A percentile compares a stretch with the other conserved stretches of the same genome.
These are phyloP conservation scores for Mallotus villosus DNA, from an alignment of 2,797 vertebrate species.

Conservation along the genomic window DNA sequence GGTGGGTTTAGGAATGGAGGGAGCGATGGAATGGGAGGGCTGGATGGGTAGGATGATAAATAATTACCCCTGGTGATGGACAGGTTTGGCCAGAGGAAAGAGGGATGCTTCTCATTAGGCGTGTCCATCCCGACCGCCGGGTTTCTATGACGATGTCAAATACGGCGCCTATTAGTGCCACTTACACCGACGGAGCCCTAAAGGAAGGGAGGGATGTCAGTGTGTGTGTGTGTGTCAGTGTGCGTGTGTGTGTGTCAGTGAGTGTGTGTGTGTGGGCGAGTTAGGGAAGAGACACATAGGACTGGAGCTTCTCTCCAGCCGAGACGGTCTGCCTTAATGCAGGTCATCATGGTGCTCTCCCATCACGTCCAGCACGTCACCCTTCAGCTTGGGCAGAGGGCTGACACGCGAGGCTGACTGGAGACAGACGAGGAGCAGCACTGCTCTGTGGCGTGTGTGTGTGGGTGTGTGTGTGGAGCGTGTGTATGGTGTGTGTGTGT, in stretches of 20 bases:
- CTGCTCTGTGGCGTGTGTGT: too few species aligned
- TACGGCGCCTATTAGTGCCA: constrained; percentile 78
- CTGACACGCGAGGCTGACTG: constrained; percentile 27
- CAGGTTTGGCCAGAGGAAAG: constrained; percentile 53
- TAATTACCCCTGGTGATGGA: constrained; percentile 70
- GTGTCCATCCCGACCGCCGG: constrained; percentile 54
- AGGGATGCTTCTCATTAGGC: constrained; percentile 65
- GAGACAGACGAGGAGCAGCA: not conserved
- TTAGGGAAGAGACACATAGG: not conserved
- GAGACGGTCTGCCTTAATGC: constrained; percentile 10
- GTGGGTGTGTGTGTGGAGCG: too few species aligned
- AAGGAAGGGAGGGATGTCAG: constrained; percentile 34
- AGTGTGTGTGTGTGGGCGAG: not conserved
- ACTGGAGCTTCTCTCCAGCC: not conserved
- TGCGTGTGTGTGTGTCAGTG: not conserved
- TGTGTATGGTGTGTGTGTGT: not conserved
- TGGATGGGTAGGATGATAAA: constrained; percentile 55
- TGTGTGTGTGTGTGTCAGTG: not conserved
- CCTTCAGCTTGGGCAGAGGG: constrained; percentile 26
- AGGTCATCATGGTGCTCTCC: constrained; percentile 20
- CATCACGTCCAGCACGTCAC: constrained; percentile 15
- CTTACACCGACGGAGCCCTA: constrained; percentile 64
- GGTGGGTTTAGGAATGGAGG: not conserved
- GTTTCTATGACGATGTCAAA: constrained; percentile 74
- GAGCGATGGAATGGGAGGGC: constrained; percentile 1